Base-by-base conservation (phyloP, 1,140 invertebrate species). In the Drosophila ambigua region DNA sequence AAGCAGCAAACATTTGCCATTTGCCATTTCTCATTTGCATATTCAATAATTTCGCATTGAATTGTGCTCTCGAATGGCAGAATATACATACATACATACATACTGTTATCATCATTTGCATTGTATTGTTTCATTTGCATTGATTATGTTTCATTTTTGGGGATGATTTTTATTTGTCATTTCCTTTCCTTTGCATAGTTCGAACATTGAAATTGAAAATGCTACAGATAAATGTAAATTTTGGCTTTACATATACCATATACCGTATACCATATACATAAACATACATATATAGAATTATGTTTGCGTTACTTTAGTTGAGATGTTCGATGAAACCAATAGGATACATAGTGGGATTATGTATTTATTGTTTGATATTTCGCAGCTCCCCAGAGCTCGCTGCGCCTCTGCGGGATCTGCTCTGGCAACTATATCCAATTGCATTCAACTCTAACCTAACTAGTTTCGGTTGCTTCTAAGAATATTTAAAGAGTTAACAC, bases 251-350 rank as follows among this genome's bases (percentile, higher is more conserved):
- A 28, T 28, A 28, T 6, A 28, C 5, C 7, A 31, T 65, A 48
- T 1, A 20, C 20, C 20, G 2, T 20, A 20, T 20, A 20, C 3
- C 35, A 39, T 39, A 39, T 39, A 39, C 11, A 39, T 39, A 9
- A 2, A 31, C 8, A 31, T 65, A 49, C 74, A 74, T 65, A 74
- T 68, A 75, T 77, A 64, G 69, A 63, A 46, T 59, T 49, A 53
- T 67, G 31, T 44, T 64, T 39, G 61, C 54, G 41, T 77, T 59
- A 54, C 48, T 77, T 77, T 76, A 58, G 72, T 85, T 79, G 81
- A 90, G 76, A 90, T 90, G 81, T 77, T 58, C 54, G 50, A 72
- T 90, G 85, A 90, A 90, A 90, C 85, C 85, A 85, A 90, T 90
- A 79, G 72, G 66, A 90, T 82, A 74, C 69, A 81, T 67, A 72